Evolutionary conservation across 2,113 vertebrate genomes (phyloP).

Genomic region (Daubentonia madagascariensis): DNA sequence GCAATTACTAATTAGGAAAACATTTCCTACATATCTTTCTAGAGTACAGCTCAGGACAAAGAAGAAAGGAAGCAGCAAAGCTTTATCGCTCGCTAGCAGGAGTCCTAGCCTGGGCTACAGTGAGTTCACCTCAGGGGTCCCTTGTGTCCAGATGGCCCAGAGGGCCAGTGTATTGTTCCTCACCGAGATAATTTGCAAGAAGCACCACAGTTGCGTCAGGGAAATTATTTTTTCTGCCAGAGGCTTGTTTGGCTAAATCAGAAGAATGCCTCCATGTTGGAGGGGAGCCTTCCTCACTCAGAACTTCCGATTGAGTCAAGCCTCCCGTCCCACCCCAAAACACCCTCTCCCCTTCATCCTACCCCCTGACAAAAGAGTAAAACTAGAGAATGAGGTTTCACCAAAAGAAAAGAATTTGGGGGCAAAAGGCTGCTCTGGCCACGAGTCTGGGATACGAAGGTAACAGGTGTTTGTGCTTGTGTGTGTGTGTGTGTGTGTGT

Average conservation of each 20-base stretch:
- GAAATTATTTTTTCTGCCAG: neutral
- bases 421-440: neutral
- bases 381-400: neutral
- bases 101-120: neutral
- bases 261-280: neutral
- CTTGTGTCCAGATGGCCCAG: neutral
- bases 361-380: neutral
- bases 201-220: neutral
- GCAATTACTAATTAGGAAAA: neutral
- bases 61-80: neutral
- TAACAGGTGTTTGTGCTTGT: neutral
- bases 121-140: neutral
- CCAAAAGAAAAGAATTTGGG: neutral
- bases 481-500: no score
- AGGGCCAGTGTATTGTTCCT: neutral
- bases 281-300: neutral
- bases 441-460: neutral
- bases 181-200: neutral
- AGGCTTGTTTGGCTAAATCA: neutral
- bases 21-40: neutral
- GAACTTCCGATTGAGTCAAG: neutral
- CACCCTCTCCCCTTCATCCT: neutral
- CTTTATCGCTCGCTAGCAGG: slow-evolving; percentile 18
- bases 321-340: no score
- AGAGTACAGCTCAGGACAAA: slow-evolving; percentile 39